Evolutionary conservation across 1,140 invertebrate species (phyloP).

Genomic region (Caenorhabditis latens): DNA sequence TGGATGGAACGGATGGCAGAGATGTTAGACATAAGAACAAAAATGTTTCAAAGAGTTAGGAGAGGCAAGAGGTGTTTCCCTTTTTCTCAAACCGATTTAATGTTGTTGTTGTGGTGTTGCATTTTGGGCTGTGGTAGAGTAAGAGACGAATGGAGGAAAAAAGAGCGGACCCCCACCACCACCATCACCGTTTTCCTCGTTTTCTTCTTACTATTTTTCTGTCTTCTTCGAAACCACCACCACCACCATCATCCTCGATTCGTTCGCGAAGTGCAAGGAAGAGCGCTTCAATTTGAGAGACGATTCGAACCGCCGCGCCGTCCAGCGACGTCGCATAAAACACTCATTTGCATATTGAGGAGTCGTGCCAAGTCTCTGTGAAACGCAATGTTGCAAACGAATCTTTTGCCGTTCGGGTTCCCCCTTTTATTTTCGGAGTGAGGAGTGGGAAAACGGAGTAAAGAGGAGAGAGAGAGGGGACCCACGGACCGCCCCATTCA

Average conservation of each 20-base stretch:
- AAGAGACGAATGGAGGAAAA: conserved; percentile 1
- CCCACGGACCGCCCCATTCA: conserved; percentile 35
- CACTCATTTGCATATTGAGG: conserved; percentile 54
- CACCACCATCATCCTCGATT: conserved; percentile 41
- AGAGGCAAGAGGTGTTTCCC: conserved; percentile 19
- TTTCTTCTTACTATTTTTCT: conserved; percentile 13
- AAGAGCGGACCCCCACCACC: conserved; percentile 32
- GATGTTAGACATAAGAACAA: not conserved
- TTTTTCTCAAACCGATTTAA: conserved; percentile 43
- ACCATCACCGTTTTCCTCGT: not conserved
- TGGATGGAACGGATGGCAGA: not conserved
- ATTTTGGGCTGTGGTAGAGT: conserved; percentile 3
- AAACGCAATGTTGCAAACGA: conserved; percentile 56
- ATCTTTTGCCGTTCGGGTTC: conserved; percentile 54
- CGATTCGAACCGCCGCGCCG: conserved; percentile 32
- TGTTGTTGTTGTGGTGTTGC: conserved; percentile 55
- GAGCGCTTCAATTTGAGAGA: conserved; percentile 41
- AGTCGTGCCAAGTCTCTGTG: conserved; percentile 48
- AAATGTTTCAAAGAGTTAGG: not conserved
- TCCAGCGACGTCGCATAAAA: conserved; percentile 51
- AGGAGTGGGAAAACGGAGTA: conserved; percentile 15
- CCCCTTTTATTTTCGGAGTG: conserved; percentile 15
- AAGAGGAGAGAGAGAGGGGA: not conserved
- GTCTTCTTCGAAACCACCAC: conserved; percentile 7
- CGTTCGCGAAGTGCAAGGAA: conserved; percentile 42